phyloP scores from a whole-genome alignment of 2,888 invertebrate species.

The Apodemia duryi region DNA sequence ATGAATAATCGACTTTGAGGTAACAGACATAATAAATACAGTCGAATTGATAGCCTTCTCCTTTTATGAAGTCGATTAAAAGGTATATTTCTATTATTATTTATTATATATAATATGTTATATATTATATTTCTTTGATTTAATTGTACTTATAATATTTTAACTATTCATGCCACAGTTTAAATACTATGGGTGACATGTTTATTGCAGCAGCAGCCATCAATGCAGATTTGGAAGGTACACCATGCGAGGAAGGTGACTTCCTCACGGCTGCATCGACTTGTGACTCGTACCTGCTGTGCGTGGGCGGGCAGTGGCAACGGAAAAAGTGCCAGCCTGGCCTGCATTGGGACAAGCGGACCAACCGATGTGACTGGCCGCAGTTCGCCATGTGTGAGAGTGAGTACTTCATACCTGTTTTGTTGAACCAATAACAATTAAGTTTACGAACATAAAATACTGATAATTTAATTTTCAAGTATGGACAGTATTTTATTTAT shows the following conservation, averaged over 20 bases:
- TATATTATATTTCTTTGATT: too few relatives aligned
- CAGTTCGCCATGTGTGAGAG: slow-evolving; percentile 83
- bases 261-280: slow-evolving; percentile 79
- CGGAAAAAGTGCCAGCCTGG: slow-evolving; percentile 88
- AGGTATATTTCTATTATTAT: too few relatives aligned
- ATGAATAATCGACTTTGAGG: too few relatives aligned
- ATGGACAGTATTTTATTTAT: background rate
- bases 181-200: slow-evolving; percentile 16
- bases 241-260: slow-evolving; percentile 44
- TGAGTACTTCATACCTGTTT: slow-evolving; percentile 32
- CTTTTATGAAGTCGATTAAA: too few relatives aligned
- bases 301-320: slow-evolving; percentile 84
- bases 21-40: too few relatives aligned
- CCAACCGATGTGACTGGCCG: slow-evolving; percentile 89
- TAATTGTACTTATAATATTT: too few relatives aligned
- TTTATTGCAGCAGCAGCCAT: slow-evolving; percentile 17
- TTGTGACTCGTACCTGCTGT: slow-evolving; percentile 87
- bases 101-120: too few relatives aligned
- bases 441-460: background rate
- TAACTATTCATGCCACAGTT: too few relatives aligned
- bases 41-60: too few relatives aligned
- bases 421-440: background rate
- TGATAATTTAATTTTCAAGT: background rate
- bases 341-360: slow-evolving; percentile 87
- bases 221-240: slow-evolving; percentile 37